Percentiles rank a stretch among this genome's conserved stretches.
Evolutionary conservation across 2,113 vertebrate species (phyloP).

Genomic region (Muntiacus muntjak): DNA sequence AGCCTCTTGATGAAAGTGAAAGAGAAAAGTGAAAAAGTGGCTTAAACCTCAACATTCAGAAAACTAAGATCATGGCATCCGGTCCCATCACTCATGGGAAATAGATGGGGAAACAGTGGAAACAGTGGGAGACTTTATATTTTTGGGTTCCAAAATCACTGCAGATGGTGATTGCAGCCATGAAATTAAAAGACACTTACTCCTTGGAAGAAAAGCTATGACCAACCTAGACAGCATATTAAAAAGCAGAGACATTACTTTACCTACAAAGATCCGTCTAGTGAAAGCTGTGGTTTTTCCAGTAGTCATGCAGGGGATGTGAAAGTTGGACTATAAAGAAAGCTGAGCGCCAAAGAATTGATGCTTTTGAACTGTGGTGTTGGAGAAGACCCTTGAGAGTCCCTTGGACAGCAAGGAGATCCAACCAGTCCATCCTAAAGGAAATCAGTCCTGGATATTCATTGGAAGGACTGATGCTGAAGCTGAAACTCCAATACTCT

Average conservation of each 20-base stretch:
- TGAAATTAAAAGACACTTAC: background rate
- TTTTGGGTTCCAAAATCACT: background rate
- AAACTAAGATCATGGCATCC: background rate
- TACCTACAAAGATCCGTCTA: background rate
- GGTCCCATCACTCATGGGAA: background rate
- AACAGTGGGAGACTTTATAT: background rate
- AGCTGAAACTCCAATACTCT: background rate
- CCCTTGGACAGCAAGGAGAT: background rate
- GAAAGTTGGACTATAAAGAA: background rate
- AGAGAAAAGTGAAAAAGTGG: background rate
- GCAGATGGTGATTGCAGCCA: background rate
- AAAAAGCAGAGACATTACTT: background rate
- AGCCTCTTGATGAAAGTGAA: background rate
- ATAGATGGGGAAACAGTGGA: background rate
- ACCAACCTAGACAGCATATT: background rate
- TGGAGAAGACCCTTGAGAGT: background rate
- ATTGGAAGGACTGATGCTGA: background rate
- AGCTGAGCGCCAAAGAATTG: accelerated
- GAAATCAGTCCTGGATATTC: background rate
- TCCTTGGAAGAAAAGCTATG: background rate
- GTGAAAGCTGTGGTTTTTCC: background rate
- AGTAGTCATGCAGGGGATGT: background rate
- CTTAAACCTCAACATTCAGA: background rate
- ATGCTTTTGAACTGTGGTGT: background rate
- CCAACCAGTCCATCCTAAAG: background rate